Evolutionary conservation across 2,888 invertebrate genomes (phyloP).

Genomic region (Dicranocentrus wangi): DNA sequence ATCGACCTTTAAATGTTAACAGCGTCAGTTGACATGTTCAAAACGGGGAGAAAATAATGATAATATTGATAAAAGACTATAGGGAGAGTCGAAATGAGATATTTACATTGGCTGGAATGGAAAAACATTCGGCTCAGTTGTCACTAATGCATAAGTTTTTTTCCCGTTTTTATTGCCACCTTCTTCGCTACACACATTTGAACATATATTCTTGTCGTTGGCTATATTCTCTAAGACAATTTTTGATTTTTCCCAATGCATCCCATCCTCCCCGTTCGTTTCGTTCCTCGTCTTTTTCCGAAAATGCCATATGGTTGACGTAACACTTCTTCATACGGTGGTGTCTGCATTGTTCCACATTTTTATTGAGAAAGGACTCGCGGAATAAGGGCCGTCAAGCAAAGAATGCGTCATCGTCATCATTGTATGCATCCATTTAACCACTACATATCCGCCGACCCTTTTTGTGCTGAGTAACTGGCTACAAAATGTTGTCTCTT

Average conservation of each 20-base stretch:
- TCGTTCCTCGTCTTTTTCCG: too few species aligned
- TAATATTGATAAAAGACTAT: constrained; percentile 6
- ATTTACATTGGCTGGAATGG: too few species aligned
- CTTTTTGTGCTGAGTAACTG: constrained; percentile 42
- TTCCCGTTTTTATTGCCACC: too few species aligned
- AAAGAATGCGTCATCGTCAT: constrained; percentile 21
- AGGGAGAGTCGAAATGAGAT: too few species aligned
- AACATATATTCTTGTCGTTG: too few species aligned
- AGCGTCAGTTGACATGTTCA: constrained; percentile 19
- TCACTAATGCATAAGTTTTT: too few species aligned
- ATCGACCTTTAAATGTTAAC: constrained; percentile 27
- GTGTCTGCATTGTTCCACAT: constrained; percentile 19
- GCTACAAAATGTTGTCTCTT: constrained; percentile 8
- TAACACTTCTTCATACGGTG: constrained; percentile 15
- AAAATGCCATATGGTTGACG: constrained; percentile 51
- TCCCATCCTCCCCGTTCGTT: too few species aligned
- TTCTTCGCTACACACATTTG: too few species aligned
- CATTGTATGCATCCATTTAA: constrained; percentile 12
- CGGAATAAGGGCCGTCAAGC: background rate
- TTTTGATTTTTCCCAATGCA: too few species aligned
- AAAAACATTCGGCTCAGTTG: too few species aligned
- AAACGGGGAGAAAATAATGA: background rate
- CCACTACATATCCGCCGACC: background rate
- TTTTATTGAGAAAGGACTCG: constrained; percentile 43
- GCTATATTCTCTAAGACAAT: too few species aligned